phyloP scores from a whole-genome alignment of 2,888 invertebrate species.

The Aradus depressus region DNA sequence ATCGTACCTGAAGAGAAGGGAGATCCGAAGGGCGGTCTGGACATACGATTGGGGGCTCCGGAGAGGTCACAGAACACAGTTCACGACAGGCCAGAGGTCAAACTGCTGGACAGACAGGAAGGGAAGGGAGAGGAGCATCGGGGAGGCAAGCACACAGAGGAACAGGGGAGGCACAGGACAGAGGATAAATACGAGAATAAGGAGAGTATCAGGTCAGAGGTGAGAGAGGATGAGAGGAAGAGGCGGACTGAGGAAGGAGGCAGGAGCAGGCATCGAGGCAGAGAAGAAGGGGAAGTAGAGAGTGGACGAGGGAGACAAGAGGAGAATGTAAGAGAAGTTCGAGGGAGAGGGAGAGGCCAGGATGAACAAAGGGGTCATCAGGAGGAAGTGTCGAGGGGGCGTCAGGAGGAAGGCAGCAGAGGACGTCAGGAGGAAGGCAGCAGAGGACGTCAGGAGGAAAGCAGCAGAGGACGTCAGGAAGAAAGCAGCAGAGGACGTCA shows the following conservation, averaged over 20 bases:
- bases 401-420: conserved; percentile 1
- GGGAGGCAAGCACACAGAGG: neutral
- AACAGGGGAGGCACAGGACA: neutral
- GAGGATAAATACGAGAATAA: neutral
- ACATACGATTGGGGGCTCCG: conserved; percentile 9
- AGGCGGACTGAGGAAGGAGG: neutral
- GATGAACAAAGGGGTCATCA: neutral
- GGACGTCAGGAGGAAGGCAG: conserved; percentile 11
- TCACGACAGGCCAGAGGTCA: neutral
- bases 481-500: neutral
- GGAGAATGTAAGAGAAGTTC: conserved; percentile 1
- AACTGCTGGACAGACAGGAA: neutral
- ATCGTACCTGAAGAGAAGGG: neutral
- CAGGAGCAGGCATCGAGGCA: neutral
- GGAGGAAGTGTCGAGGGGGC: neutral
- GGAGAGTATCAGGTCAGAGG: neutral
- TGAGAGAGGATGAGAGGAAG: conserved; percentile 2
- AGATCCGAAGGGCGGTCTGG: neutral
- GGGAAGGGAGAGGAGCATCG: too few species aligned
- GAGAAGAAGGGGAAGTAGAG: conserved; percentile 3
- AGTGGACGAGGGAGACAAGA: conserved; percentile 17
- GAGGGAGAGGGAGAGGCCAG: conserved; percentile 11
- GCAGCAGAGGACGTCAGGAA: neutral
- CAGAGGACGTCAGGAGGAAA: neutral
- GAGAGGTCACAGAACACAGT: neutral